Evolutionary conservation across 37 sponge, comb jelly and placozoan genomes (phyloP).

Genomic region (Spongilla lacustris): DNA sequence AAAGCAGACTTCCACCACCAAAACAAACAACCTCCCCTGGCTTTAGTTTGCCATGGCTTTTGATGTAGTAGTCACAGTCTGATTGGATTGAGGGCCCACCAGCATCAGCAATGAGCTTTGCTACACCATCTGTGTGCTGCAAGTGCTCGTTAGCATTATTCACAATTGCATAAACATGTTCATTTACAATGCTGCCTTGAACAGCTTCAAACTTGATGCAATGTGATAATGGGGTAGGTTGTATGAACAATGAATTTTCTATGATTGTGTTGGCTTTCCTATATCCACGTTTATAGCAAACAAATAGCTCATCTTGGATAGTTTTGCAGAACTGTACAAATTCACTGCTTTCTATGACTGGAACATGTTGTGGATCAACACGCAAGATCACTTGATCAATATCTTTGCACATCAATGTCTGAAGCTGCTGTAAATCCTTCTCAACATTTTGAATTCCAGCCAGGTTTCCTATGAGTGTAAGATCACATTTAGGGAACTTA

Average conservation of each 20-base stretch:
- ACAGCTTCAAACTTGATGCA: conserved; percentile 41
- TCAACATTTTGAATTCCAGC: conserved; percentile 13
- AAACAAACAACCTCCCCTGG: conserved; percentile 69
- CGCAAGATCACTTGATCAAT: conserved; percentile 11
- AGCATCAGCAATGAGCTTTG: conserved; percentile 65
- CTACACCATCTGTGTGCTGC: conserved; percentile 75
- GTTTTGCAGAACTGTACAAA: conserved; percentile 27
- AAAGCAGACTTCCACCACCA: conserved; percentile 68
- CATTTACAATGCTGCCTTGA: conserved; percentile 50
- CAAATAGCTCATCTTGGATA: conserved; percentile 27
- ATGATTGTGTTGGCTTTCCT: not conserved
- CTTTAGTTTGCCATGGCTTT: conserved; percentile 27
- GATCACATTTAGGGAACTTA: conserved; percentile 24
- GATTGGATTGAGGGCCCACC: conserved; percentile 75
- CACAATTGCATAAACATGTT: conserved; percentile 73
- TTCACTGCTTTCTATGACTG: conserved; percentile 20
- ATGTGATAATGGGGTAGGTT: not conserved
- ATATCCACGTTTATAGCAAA: conserved; percentile 5
- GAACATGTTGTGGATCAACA: not conserved
- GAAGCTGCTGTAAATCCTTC: not conserved
- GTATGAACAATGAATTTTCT: conserved; percentile 4
- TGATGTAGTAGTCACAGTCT: conserved; percentile 51
- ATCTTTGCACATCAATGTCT: conserved; percentile 10
- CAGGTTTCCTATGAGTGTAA: conserved; percentile 29
- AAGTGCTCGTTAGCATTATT: conserved; percentile 87